Percentiles rank a stretch among this genome's conserved stretches.
These are phyloP conservation scores for Tortricodes alternella DNA, from an alignment of 2,888 invertebrate genomes.

Conservation along the genomic window DNA sequence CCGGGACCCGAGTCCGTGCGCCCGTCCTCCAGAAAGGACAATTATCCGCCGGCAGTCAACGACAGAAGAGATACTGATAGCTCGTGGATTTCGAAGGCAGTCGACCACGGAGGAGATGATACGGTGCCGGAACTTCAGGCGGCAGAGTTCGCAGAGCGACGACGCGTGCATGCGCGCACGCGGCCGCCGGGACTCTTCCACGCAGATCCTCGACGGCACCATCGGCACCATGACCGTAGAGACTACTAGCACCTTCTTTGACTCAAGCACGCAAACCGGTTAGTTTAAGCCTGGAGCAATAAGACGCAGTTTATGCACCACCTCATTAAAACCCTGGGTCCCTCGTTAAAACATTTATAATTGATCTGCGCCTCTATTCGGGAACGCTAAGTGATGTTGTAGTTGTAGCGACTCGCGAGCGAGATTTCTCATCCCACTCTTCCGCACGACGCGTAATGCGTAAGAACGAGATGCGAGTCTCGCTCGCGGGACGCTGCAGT, in stretches of 20 bases:
- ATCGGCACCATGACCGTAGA: conserved; percentile 96
- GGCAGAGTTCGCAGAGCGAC: conserved; percentile 95
- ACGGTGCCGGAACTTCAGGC: conserved; percentile 93
- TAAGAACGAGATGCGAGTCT: too few relatives aligned
- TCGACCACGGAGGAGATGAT: conserved; percentile 97
- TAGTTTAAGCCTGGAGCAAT: conserved; percentile 66
- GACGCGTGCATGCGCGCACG: conserved; percentile 87
- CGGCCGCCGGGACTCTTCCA: conserved; percentile 91
- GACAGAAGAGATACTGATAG: conserved; percentile 95
- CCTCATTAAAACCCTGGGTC: too few relatives aligned
- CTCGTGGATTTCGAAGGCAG: conserved; percentile 93
- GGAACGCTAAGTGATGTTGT: too few relatives aligned
- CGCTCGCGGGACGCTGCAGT: too few relatives aligned
- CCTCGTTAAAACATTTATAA: too few relatives aligned
- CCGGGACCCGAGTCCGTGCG: conserved; percentile 92
- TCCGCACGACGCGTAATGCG: too few relatives aligned
- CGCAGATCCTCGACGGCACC: conserved; percentile 95
- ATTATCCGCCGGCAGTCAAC: conserved; percentile 93
- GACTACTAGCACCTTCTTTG: conserved; percentile 95
- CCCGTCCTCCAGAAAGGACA: conserved; percentile 84
- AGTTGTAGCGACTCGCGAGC: too few relatives aligned
- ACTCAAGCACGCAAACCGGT: conserved; percentile 97
- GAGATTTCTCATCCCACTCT: too few relatives aligned
- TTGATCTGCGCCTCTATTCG: too few relatives aligned
- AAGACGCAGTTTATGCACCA: too few relatives aligned